Evolutionary conservation across 2,113 vertebrate genomes (phyloP).

Genomic region (Callaeas wilsoni): DNA sequence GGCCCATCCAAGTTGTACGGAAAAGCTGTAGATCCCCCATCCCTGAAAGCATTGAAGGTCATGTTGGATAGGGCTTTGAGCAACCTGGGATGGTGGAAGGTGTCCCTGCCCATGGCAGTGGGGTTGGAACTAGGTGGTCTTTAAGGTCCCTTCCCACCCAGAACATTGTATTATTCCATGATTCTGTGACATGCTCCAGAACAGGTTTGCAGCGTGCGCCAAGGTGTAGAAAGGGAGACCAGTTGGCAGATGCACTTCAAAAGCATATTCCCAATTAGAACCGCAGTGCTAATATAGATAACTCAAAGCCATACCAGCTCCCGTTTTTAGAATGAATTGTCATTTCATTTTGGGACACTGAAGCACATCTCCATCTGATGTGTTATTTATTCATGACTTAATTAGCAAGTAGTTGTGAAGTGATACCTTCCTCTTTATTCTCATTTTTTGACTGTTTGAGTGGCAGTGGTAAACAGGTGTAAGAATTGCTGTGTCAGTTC

Average conservation of each 20-base stretch:
- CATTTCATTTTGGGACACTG: neutral
- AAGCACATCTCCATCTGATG: neutral
- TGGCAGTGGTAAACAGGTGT: neutral
- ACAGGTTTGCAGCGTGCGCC: neutral
- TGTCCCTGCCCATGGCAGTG: neutral
- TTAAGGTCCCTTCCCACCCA: neutral
- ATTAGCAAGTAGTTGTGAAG: neutral
- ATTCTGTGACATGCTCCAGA: neutral
- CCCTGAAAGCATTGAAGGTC: neutral
- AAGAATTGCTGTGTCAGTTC: neutral
- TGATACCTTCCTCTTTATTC: neutral
- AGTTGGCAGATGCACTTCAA: neutral
- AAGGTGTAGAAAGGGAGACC: neutral
- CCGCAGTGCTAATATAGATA: neutral
- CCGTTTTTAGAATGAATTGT: neutral
- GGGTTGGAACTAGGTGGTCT: neutral
- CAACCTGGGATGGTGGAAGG: neutral
- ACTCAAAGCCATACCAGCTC: neutral
- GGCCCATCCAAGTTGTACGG: neutral
- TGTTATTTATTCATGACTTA: neutral
- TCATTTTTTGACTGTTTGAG: neutral
- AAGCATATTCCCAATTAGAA: neutral
- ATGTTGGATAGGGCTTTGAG: accelerated
- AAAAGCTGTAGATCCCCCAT: neutral
- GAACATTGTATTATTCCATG: accelerated